phyloP scores from a whole-genome alignment of 2,113 vertebrate species.

The Cinclus cinclus region DNA sequence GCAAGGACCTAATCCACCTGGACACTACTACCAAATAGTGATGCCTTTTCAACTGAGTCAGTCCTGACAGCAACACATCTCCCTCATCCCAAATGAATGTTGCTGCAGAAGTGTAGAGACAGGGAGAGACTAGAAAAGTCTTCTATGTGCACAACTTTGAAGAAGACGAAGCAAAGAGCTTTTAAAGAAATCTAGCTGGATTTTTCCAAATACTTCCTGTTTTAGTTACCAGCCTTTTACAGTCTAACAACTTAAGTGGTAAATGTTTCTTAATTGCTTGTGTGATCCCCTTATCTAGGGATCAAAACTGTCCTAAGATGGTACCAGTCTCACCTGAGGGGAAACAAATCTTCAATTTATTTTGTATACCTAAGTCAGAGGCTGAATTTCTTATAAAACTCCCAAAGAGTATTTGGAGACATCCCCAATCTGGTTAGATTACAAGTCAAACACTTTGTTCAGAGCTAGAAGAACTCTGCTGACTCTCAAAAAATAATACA shows the following conservation, averaged over 20 bases:
- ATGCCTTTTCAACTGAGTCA: not conserved
- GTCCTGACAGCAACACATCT: not conserved
- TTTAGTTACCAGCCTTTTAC: not conserved
- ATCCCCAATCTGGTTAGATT: not conserved
- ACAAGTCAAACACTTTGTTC: slow-evolving; percentile 21
- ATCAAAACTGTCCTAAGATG: not conserved
- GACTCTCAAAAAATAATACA: not conserved
- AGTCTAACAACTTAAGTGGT: not conserved
- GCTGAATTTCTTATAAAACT: not conserved
- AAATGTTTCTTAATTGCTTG: not conserved
- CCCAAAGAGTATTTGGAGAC: not conserved
- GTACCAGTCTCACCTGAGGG: not conserved
- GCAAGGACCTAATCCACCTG: not conserved
- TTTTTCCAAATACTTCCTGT: not conserved
- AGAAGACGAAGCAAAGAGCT: not conserved
- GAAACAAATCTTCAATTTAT: not conserved
- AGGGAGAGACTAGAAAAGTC: not conserved
- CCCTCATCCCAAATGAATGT: not conserved
- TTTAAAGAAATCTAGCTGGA: not conserved
- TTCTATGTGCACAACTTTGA: not conserved
- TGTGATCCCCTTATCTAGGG: not conserved
- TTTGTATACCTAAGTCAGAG: not conserved
- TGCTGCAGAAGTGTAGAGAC: not conserved
- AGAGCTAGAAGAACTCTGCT: not conserved
- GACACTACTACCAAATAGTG: not conserved